Evolutionary conservation across 2,113 vertebrate species (phyloP), one percentile per base, ranked within the genome.

Genomic region (Salvelinus alpinus): DNA sequence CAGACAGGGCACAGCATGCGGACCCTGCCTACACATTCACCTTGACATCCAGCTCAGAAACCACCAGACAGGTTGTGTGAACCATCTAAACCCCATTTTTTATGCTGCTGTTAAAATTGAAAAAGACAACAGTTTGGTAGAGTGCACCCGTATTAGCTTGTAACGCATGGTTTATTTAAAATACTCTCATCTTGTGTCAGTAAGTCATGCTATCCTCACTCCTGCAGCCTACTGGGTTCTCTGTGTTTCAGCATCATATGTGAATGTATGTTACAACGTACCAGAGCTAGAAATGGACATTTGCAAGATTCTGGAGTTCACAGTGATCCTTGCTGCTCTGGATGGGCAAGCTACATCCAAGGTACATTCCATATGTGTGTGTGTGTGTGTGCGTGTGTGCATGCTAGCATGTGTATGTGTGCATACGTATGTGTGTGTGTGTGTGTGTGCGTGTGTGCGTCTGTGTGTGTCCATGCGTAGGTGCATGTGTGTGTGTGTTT

Each of bases 1-100:
- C 75, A 1, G 12, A 0, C 18, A 70, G 11, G 79, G 88, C 0
- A 0, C 0, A 0, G 54, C 72, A 13, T 97, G 95, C 22, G 64
- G 31, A 3, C 88, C 94, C 5, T 98, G 96, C 66, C 87, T 98
- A 75, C 82, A 83, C 59, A 91, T 95, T 70, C 70, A 73, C 0
- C 24, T 89, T 6, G 80, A 86, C 22, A 65, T 96, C 73, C 69
- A 71, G 24, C 80, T n/a, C 3, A 76, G 27, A 1, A 73, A 70
- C 44, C 22, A 62, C 16, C 59, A 31, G 60, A 81, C 76, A 78
- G 84, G 88, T 91, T 91, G 74, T 91, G 72, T 7, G 5, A 76
- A 62, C n/a, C 24, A 6, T 16, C n/a, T 24, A 62, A 62, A 5
- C 16, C 16, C 14, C 51, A 7, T 18, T 54, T 54, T 5, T 54